Base-by-base conservation (phyloP, 2,113 vertebrate species). In the Danionella cerebrum region DNA sequence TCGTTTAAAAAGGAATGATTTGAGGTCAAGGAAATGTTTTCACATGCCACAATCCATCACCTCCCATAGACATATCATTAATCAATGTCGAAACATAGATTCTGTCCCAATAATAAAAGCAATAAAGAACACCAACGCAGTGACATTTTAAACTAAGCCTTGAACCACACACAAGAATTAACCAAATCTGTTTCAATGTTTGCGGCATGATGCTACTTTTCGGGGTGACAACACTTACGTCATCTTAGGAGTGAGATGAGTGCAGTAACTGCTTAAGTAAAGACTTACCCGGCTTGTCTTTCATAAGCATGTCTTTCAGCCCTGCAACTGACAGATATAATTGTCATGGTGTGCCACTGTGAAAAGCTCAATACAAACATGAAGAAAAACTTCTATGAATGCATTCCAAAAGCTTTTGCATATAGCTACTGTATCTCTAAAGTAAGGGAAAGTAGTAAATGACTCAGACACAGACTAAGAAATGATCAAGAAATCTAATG, bases 101-200 rank as follows among this genome's bases (percentile, higher is more conserved):
- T 29, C 38, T 42, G 8, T 6, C 39, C 16, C 25, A 60, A 12
- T 16, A 57, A 45, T 44, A 22, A 47, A 47, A 29, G 9, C 63
- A 52, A 38, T 13, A 33, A 25, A 60, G 19, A 58, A 68, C 53
- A 58, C 65, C 65, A 58, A 68, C 65, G 42, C 65, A 22, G 16
- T 68, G 65, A 68, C 65, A 68, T 68, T 58, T 68, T 24, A 44
- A 44, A 42, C 11, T 12, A 42, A 59, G 10, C 24, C 16, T 60
- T 60, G 38, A 22, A 29, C 11, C 52, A 68, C 35, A 16, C n/a
- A 31, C 38, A 24, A 33, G 16, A 6, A 31, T 18, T 54, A 33
- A 25, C 45, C 18, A n/a, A n/a, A n/a, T 1, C 19, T 57, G 19
- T 45, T 41, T 25, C 19, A 47, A 2, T 57, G 51, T 58, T 19